These are phyloP conservation scores for Trigoniulus corallinus DNA, from an alignment of 1,140 invertebrate genomes.

Conservation along the genomic window DNA sequence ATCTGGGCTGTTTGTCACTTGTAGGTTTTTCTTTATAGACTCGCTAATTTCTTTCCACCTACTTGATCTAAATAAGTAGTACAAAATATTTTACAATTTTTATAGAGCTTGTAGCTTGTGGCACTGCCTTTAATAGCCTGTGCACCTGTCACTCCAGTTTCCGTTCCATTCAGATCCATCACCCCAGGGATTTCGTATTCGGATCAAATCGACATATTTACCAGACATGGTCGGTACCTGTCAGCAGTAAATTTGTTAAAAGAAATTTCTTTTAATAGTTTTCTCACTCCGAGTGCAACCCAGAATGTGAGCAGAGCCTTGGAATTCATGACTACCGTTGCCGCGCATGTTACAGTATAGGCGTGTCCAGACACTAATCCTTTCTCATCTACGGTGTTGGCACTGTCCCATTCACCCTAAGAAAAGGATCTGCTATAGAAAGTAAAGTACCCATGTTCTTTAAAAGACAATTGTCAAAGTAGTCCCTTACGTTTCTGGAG, in stretches of 20 bases:
- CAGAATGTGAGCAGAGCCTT: no score
- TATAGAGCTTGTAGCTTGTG: no score
- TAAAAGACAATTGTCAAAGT: no score
- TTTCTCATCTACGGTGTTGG: conserved; percentile 27
- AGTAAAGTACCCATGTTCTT: no score
- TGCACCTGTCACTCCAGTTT: conserved; percentile 36
- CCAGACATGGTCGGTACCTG: background rate
- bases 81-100: no score
- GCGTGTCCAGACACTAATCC: conserved; percentile 35
- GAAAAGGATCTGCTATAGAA: no score
- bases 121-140: no score
- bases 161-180: conserved; percentile 38
- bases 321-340: no score
- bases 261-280: no score
- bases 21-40: conserved; percentile 23
- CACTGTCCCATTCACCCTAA: conserved; percentile 30
- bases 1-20: conserved; percentile 22
- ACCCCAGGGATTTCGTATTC: conserved; percentile 38
- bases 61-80: background rate
- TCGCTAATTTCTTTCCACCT: conserved; percentile 29
- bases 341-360: conserved; percentile 32
- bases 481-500: conserved; percentile 38
- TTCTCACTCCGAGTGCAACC: no score
- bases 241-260: no score
- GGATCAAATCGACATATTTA: conserved; percentile 23